A percentile compares a stretch with the other conserved stretches of the same genome.
Evolutionary conservation across 1,140 invertebrate genomes (phyloP).

Genomic region (Lethrus apterus): DNA sequence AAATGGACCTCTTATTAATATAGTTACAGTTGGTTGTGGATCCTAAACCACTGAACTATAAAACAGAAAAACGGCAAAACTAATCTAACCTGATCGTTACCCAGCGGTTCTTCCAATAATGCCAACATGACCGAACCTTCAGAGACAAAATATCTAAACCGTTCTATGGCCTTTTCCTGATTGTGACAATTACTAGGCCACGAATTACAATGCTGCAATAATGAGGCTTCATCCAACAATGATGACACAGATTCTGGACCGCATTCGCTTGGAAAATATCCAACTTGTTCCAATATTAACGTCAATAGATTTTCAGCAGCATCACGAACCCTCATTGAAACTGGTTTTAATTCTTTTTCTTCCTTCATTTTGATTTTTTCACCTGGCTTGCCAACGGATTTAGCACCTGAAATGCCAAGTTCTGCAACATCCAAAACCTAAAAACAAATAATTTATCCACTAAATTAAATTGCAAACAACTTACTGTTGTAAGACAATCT

Average conservation of each 20-base stretch:
- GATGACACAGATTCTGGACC: constrained; percentile 79
- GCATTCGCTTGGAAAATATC: constrained; percentile 76
- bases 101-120: constrained; percentile 83
- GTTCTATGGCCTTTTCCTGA: constrained; percentile 50
- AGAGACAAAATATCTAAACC: constrained; percentile 84
- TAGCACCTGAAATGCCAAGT: constrained; percentile 93
- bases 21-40: constrained; percentile 67
- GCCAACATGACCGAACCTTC: constrained; percentile 86
- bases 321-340: constrained; percentile 91
- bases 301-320: constrained; percentile 89
- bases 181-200: constrained; percentile 47
- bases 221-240: constrained; percentile 77
- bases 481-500: constrained; percentile 82
- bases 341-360: constrained; percentile 92
- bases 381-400: constrained; percentile 77
- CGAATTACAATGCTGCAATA: constrained; percentile 71
- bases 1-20: constrained; percentile 83
- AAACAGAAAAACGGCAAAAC: not conserved
- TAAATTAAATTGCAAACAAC: not conserved
- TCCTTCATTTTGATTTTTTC: constrained; percentile 89
- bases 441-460: constrained; percentile 3
- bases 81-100: constrained; percentile 54
- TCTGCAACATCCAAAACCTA: constrained; percentile 85
- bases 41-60: constrained; percentile 44
- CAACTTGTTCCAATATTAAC: constrained; percentile 85